Base-by-base conservation (phyloP, 1,140 invertebrate species). In the Zaprionus davidi region DNA sequence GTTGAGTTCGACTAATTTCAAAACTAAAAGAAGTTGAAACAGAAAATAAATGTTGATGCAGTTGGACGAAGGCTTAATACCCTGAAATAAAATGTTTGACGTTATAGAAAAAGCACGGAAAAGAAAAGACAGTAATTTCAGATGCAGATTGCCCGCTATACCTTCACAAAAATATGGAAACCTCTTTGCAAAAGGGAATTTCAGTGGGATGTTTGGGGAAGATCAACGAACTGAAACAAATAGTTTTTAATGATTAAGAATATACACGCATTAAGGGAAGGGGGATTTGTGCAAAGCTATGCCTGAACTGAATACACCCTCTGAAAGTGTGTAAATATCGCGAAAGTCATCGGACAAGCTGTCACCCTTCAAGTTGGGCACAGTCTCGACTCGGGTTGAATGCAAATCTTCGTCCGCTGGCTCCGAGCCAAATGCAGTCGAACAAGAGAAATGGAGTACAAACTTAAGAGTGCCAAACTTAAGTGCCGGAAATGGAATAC, bases 401-500 rank as follows among this genome's bases (percentile, higher is more conserved):
- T 82, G 79, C 73, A 80, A 80, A 86, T 80, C 56, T 62, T n/a
- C 6, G n/a, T 17, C 34, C 5, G 28, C 56, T 86, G 82, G 79
- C 77, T 57, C 13, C 41, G n/a, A 26, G 83, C 83, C 83, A 80
- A 70, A 31, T 64, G 34, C 15, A 53, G 49, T 6, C 24, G 13
- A 20, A 20, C n/a, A 53, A 24, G 58, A 58, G n/a, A 26, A 20
- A 11, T 13, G 26, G 31, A 38, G 59, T 53, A 51, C n/a, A 58
- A 58, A 59, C 59, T 71, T 55, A 75, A 71, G 55, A 79, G 71
- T 67, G 62, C 1, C 22, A 71, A 56, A 69, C 72, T 71, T 87
- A 79, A 86, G 70, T 74, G 77, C 46, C 79, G 83, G 83, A 86
- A 87, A 82, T 78, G 84, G 70, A 88, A 78, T 75, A 87, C 70